A percentile compares a stretch with the other conserved stretches of the same genome.
Evolutionary conservation across 2,797 vertebrate species (phyloP).

Genomic region (Alauda arvensis): DNA sequence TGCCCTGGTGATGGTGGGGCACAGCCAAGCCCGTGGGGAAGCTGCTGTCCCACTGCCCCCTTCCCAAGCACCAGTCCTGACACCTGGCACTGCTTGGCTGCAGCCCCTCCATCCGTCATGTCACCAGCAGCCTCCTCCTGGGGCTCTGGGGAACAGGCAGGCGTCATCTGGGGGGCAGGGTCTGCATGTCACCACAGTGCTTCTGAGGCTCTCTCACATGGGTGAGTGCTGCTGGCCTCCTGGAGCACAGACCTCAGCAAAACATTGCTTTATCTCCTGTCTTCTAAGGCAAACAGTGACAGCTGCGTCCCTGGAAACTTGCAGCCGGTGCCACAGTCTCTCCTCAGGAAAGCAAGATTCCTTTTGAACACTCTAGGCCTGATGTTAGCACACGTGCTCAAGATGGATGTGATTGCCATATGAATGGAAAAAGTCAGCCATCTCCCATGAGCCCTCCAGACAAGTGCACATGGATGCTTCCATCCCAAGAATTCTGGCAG

Average conservation of each 20-base stretch:
- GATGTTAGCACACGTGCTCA: not conserved
- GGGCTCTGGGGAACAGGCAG: not conserved
- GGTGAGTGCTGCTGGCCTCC: not conserved
- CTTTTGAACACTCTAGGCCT: not conserved
- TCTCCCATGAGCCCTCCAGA: not conserved
- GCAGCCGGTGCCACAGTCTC: not conserved
- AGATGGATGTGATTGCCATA: not conserved
- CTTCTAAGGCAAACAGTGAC: constrained; percentile 7
- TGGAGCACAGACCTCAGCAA: not conserved
- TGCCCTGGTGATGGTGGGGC: not conserved
- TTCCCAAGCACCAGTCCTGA: accelerated
- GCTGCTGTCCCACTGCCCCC: not conserved
- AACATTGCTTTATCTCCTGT: not conserved
- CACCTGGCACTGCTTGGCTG: accelerated
- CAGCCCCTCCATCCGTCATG: not conserved
- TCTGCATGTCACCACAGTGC: not conserved
- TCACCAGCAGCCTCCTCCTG: not conserved
- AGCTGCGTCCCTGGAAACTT: not conserved
- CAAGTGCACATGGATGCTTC: not conserved
- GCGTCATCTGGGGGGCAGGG: not conserved
- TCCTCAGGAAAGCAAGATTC: not conserved
- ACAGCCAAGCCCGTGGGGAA: not conserved
- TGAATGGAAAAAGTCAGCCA: not conserved
- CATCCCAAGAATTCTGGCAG: not conserved
- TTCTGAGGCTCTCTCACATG: not conserved